phyloP scores from a whole-genome alignment of 2,113 vertebrate species.

The Mobula birostris region DNA sequence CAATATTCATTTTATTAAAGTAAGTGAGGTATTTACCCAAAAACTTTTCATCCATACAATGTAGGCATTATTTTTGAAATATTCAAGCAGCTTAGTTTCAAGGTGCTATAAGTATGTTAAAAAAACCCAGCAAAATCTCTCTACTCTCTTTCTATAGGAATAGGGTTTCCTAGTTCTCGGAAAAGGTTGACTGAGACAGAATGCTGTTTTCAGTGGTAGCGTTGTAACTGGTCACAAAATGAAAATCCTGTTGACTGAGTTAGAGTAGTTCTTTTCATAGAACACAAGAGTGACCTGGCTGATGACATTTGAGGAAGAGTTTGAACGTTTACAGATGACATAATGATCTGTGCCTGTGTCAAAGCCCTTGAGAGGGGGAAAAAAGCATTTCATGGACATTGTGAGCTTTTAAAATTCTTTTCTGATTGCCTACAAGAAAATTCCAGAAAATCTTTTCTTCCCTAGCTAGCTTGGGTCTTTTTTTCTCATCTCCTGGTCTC shows the following conservation, averaged over 20 bases:
- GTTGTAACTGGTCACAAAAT: background rate
- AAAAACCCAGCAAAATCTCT: background rate
- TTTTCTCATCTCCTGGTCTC: background rate
- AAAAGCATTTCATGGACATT: background rate
- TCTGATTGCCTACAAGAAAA: background rate
- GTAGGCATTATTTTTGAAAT: background rate
- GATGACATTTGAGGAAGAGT: background rate
- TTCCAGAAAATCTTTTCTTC: background rate
- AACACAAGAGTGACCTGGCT: background rate
- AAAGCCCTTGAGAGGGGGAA: background rate
- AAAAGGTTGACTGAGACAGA: background rate
- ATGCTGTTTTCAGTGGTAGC: background rate
- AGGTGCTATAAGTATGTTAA: background rate
- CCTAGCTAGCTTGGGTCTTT: background rate
- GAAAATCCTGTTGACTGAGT: background rate
- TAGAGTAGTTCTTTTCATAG: background rate
- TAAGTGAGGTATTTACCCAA: background rate
- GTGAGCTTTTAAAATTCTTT: background rate
- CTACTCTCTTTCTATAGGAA: background rate
- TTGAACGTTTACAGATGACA: background rate
- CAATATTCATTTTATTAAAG: background rate
- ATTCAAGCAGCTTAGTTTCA: background rate
- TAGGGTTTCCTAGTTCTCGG: background rate
- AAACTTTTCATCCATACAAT: background rate
- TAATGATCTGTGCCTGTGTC: background rate